Evolutionary conservation across 1,140 invertebrate species (phyloP).

Genomic region (Drosophila nebulosa): DNA sequence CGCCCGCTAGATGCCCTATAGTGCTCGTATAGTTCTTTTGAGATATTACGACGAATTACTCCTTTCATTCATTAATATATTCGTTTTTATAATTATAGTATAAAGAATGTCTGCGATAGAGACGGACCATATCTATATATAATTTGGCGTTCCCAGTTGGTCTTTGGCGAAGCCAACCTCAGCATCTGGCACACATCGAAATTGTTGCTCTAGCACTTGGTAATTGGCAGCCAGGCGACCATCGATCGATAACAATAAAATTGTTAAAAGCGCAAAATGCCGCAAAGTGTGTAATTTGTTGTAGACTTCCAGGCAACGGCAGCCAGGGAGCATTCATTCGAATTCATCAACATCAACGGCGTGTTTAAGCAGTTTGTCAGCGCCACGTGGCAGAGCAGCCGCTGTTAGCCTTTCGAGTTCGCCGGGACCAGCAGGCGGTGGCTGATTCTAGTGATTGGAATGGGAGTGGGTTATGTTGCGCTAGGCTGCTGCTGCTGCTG

Average conservation of each 20-base stretch:
- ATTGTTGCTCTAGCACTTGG: constrained; percentile 50
- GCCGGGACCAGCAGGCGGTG: constrained; percentile 70
- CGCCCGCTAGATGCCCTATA: too few species aligned
- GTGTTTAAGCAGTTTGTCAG: constrained; percentile 79
- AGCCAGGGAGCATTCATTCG: constrained; percentile 33
- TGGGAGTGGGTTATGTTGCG: constrained; percentile 14
- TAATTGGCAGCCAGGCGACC: constrained; percentile 72
- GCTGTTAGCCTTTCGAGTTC: constrained; percentile 58
- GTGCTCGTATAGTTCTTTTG: too few species aligned
- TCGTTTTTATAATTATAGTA: too few species aligned
- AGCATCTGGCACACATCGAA: background rate
- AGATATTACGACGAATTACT: too few species aligned
- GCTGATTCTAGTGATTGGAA: constrained; percentile 16
- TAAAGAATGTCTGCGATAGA: too few species aligned
- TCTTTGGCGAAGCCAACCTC: background rate
- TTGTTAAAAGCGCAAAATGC: constrained; percentile 76
- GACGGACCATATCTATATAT: too few species aligned
- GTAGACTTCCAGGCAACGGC: constrained; percentile 23
- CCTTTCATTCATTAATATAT: too few species aligned
- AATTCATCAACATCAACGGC: constrained; percentile 73
- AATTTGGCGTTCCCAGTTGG: background rate
- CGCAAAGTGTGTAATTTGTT: constrained; percentile 77
- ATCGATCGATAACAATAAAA: constrained; percentile 76
- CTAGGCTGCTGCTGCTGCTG: background rate
- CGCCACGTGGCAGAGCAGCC: constrained; percentile 58